These are phyloP conservation scores for Listronotus oregonensis DNA, from an alignment of 1,140 invertebrate genomes.

Conservation along the genomic window DNA sequence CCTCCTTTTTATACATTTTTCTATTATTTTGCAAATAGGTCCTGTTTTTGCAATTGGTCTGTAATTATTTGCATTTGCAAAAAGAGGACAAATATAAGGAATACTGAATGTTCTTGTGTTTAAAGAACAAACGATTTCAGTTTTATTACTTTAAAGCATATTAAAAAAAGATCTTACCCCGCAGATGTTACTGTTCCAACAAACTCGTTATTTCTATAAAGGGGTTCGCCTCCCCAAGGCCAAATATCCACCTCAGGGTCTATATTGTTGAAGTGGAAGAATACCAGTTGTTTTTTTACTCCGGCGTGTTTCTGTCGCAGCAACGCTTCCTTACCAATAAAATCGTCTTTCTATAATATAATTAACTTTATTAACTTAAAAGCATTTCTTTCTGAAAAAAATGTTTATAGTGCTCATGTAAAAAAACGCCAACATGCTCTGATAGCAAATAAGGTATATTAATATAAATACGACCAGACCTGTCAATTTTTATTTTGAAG, in stretches of 20 bases:
- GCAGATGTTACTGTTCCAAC: slow-evolving; percentile 80
- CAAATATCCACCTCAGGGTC: slow-evolving; percentile 75
- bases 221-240: slow-evolving; percentile 82
- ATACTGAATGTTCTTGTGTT: no score
- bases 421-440: no score
- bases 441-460: no score
- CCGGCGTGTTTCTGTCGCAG: slow-evolving; percentile 71
- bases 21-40: no score
- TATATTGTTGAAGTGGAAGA: slow-evolving; percentile 75
- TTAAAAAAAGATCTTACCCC: slow-evolving; percentile 59
- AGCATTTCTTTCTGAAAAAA: background rate
- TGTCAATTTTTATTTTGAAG: no score
- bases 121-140: background rate
- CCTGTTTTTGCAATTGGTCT: no score
- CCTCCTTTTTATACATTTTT: no score
- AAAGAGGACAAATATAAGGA: no score
- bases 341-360: slow-evolving; percentile 62
- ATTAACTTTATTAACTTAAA: slow-evolving; percentile 1
- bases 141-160: background rate
- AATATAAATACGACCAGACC: no score
- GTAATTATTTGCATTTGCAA: no score
- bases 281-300: slow-evolving; percentile 70
- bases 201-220: slow-evolving; percentile 71
- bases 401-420: no score
- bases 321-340: slow-evolving; percentile 76